phyloP scores from a whole-genome alignment of 2,888 invertebrate genomes.

The Chalcosyrphus nemorum region DNA sequence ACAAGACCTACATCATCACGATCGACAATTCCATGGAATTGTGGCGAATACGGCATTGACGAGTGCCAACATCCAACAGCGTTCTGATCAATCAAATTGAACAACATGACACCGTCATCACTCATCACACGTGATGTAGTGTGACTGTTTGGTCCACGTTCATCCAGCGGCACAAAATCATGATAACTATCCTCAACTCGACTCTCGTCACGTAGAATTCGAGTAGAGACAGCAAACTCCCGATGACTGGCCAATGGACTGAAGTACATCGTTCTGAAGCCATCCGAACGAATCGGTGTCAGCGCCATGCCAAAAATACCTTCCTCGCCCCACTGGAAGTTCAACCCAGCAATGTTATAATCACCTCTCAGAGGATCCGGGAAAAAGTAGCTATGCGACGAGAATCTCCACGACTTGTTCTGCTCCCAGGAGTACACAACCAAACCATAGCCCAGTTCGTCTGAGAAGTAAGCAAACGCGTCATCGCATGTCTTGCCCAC shows the following conservation, averaged over 20 bases:
- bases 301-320: constrained; percentile 91
- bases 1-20: constrained; percentile 89
- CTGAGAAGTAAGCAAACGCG: constrained; percentile 90
- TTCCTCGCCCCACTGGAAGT: constrained; percentile 93
- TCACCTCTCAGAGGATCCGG: constrained; percentile 91
- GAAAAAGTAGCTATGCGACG: constrained; percentile 89
- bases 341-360: constrained; percentile 90
- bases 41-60: constrained; percentile 85
- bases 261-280: constrained; percentile 89
- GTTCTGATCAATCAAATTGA: constrained; percentile 90
- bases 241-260: constrained; percentile 90
- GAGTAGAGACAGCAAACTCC: constrained; percentile 91
- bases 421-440: constrained; percentile 90
- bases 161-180: constrained; percentile 85
- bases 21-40: constrained; percentile 88
- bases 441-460: constrained; percentile 91
- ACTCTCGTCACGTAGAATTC: constrained; percentile 86
- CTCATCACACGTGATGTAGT: constrained; percentile 90
- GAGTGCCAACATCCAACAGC: constrained; percentile 93
- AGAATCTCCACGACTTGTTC: constrained; percentile 91
- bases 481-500: constrained; percentile 89
- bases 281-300: constrained; percentile 86
- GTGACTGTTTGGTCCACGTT: constrained; percentile 87
- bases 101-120: constrained; percentile 89
- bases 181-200: constrained; percentile 87